Conservation (phyloP, 2,797 vertebrate genomes). For the Eidolon dupreanum region DNA sequence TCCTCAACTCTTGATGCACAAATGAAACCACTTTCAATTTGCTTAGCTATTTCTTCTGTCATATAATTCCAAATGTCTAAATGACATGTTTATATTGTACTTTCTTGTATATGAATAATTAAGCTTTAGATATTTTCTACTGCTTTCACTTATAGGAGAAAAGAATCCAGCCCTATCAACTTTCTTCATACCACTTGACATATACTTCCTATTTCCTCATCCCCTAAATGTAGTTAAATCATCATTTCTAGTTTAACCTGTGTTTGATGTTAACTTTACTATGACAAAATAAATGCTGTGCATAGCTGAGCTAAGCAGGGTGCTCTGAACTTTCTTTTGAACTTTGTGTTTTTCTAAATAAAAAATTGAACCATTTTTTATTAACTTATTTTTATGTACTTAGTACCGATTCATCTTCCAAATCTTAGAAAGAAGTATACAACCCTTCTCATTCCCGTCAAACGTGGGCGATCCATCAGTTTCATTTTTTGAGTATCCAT, state of each 20-base stretch:
- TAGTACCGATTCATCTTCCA: background rate
- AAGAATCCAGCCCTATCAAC: background rate
- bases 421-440: background rate
- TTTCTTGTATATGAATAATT: background rate
- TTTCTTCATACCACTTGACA: background rate
- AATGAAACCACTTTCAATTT: background rate
- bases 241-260: background rate
- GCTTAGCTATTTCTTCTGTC: conserved; percentile 25
- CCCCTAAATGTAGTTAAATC: background rate
- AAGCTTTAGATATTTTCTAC: background rate
- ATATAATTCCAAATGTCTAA: background rate
- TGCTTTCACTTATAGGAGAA: background rate
- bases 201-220: background rate
- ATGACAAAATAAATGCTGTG: no score
- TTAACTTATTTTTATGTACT: background rate
- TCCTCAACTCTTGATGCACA: background rate
- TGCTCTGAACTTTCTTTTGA: background rate
- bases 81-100: background rate
- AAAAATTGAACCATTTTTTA: conserved; percentile 10
- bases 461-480: background rate
- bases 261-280: background rate
- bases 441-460: background rate
- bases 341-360: conserved; percentile 16
- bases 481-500: background rate
- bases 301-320: no score